A percentile compares a stretch with the other conserved stretches of the same genome.
Evolutionary conservation across 2,888 invertebrate genomes (phyloP).

Genomic region (Leucania comma): DNA sequence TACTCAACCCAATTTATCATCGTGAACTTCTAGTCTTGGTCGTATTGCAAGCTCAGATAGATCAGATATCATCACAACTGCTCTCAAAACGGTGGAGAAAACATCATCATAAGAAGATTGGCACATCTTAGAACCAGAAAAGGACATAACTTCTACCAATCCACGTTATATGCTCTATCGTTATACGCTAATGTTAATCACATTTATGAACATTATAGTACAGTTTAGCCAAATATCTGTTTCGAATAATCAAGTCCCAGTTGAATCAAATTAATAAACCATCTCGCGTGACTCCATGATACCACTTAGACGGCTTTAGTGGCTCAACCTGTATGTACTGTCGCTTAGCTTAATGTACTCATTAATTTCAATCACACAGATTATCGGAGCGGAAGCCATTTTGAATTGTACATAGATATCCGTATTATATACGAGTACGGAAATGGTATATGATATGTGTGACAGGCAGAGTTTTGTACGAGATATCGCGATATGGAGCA

Average conservation of each 20-base stretch:
- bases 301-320: slow-evolving; percentile 35
- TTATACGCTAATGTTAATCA: not conserved
- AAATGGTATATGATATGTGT: not conserved
- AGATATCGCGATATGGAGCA: not conserved
- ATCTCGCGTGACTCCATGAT: slow-evolving; percentile 16
- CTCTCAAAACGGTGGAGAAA: not conserved
- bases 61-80: not conserved
- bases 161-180: too few species aligned
- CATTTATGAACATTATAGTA: not conserved
- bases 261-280: slow-evolving; percentile 39
- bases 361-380: slow-evolving; percentile 45
- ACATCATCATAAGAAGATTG: not conserved
- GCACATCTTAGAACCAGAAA: too few species aligned
- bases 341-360: slow-evolving; percentile 19
- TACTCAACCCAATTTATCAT: too few species aligned
- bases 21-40: not conserved
- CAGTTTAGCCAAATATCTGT: not conserved
- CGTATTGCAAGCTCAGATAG: not conserved
- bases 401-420: slow-evolving; percentile 11
- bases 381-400: slow-evolving; percentile 15
- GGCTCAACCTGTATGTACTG: slow-evolving; percentile 16
- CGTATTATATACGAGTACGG: not conserved
- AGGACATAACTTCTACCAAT: too few species aligned
- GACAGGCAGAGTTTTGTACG: not conserved
- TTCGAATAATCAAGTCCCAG: slow-evolving; percentile 2